A percentile compares a stretch with the other conserved stretches of the same genome.
Evolutionary conservation across 2,888 invertebrate genomes (phyloP).

Genomic region (Myopa testacea): DNA sequence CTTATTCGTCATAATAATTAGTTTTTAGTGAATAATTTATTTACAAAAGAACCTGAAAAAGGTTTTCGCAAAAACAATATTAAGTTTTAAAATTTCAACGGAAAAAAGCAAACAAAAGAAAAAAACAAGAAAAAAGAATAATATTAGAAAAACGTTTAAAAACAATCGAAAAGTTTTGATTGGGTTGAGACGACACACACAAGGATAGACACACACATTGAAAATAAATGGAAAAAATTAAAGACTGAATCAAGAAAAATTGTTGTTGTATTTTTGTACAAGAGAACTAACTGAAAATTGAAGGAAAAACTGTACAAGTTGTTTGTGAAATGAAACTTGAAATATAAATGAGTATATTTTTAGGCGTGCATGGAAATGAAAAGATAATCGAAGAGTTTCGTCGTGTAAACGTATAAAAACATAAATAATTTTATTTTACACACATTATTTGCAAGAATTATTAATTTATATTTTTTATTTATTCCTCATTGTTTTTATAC

Average conservation of each 20-base stretch:
- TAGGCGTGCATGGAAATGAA: conserved; percentile 35
- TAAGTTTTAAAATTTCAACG: conserved; percentile 11
- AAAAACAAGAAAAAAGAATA: conserved; percentile 17
- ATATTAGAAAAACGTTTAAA: conserved; percentile 43
- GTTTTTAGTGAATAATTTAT: conserved; percentile 10
- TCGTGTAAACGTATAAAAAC: conserved; percentile 30
- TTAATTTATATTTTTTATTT: conserved; percentile 1
- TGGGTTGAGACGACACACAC: conserved; percentile 64
- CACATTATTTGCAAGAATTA: conserved; percentile 5
- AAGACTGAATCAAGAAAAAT: conserved; percentile 9
- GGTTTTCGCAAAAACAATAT: conserved; percentile 21
- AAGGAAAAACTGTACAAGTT: conserved; percentile 52
- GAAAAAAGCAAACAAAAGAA: conserved; percentile 28
- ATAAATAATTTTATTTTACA: conserved; percentile 29
- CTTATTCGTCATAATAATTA: neutral
- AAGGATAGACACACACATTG: conserved; percentile 60
- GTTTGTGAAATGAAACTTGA: conserved; percentile 13
- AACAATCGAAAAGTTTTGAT: conserved; percentile 52
- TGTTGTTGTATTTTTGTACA: conserved; percentile 48
- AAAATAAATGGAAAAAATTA: conserved; percentile 35
- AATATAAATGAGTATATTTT: conserved; percentile 34
- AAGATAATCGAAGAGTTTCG: conserved; percentile 2
- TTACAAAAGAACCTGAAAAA: conserved; percentile 27
- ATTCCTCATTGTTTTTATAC: conserved; percentile 1
- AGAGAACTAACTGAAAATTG: conserved; percentile 44